These are phyloP conservation scores for Poecilus cupreus DNA, from an alignment of 2,888 invertebrate genomes.

Conservation along the genomic window DNA sequence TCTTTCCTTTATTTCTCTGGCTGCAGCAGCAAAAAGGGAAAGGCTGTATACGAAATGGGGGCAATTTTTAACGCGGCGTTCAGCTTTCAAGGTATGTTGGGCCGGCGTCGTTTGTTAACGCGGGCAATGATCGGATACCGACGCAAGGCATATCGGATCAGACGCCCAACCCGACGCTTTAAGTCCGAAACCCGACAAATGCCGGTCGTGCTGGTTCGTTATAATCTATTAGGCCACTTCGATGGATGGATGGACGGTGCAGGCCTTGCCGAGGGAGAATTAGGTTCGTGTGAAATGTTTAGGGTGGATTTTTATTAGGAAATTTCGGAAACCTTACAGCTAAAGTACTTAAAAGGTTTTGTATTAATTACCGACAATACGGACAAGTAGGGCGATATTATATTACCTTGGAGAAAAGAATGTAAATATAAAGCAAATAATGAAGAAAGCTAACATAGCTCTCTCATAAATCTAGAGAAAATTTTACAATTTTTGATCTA, in stretches of 20 bases:
- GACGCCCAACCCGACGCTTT: not conserved
- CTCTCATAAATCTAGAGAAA: too few species aligned
- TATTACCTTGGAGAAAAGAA: too few species aligned
- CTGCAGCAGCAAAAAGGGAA: not conserved
- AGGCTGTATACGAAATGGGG: not conserved
- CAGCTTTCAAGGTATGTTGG: not conserved
- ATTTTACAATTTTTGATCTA: too few species aligned
- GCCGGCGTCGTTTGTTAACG: not conserved
- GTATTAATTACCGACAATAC: not conserved
- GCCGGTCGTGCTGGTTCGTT: not conserved
- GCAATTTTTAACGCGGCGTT: not conserved
- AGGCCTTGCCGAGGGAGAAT: not conserved
- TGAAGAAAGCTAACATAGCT: too few species aligned
- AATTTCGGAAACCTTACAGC: not conserved
- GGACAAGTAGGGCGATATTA: too few species aligned
- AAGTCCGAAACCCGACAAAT: slow-evolving; percentile 13
- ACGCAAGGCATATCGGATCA: slow-evolving; percentile 4
- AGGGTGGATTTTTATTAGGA: not conserved
- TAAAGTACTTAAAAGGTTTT: not conserved
- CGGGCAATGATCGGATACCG: not conserved
- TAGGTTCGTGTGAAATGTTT: not conserved
- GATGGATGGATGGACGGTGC: not conserved
- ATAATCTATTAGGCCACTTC: slow-evolving; percentile 29
- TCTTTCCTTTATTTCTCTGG: too few species aligned
- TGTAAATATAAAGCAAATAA: too few species aligned